A percentile compares a stretch with the other conserved stretches of the same genome.
Evolutionary conservation across 2,888 invertebrate species (phyloP).

Genomic region (Terebella lapidaria): DNA sequence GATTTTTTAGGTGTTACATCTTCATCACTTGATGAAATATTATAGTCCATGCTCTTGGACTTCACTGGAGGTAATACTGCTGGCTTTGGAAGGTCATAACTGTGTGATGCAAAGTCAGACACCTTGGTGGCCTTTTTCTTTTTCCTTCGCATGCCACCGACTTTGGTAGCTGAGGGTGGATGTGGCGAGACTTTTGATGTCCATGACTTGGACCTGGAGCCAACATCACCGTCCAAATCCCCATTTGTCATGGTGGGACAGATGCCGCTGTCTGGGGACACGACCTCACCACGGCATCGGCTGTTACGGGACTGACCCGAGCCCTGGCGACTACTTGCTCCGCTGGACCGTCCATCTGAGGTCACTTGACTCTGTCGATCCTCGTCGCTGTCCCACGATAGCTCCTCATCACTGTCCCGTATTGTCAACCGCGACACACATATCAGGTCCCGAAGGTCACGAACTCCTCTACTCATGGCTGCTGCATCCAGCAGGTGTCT

Average conservation of each 20-base stretch:
- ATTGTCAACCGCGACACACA: slow-evolving; percentile 49
- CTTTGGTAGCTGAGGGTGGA: neutral
- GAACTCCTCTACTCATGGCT: slow-evolving; percentile 47
- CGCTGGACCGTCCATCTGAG: slow-evolving; percentile 8
- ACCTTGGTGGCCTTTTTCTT: slow-evolving; percentile 5
- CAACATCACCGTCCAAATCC: slow-evolving; percentile 3
- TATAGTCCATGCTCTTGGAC: neutral
- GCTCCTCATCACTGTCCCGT: slow-evolving; percentile 43
- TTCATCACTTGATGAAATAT: slow-evolving; percentile 3
- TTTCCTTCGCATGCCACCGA: neutral
- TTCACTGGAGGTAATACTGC: slow-evolving; percentile 28
- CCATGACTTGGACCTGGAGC: neutral
- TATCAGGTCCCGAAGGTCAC: slow-evolving; percentile 49
- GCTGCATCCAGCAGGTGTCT: no score
- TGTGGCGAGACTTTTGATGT: neutral
- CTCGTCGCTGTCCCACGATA: slow-evolving; percentile 24
- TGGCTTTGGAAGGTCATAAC: slow-evolving; percentile 37
- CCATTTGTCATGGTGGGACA: slow-evolving; percentile 36
- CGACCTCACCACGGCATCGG: neutral
- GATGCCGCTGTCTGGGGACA: slow-evolving; percentile 42
- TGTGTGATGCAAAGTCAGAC: slow-evolving; percentile 12
- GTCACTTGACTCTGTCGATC: slow-evolving; percentile 8
- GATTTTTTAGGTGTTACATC: neutral
- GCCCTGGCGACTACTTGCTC: slow-evolving; percentile 6
- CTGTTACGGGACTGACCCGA: slow-evolving; percentile 11